Evolutionary conservation across 2,888 invertebrate species (phyloP), one percentile per base, ranked within the genome.

Genomic region (Polydrusus cervinus): DNA sequence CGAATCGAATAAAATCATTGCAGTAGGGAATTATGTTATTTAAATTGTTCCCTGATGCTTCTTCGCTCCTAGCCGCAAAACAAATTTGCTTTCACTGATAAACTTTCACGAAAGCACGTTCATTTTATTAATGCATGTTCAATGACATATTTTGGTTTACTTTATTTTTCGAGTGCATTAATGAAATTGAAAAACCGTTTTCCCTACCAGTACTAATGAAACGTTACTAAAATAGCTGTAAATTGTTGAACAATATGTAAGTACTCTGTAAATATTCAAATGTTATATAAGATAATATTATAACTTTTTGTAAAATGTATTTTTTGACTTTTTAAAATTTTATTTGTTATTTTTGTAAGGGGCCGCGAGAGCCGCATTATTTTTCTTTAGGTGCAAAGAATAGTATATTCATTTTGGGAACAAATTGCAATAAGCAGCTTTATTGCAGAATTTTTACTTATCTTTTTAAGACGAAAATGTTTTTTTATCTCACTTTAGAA

Each of bases 201-300:
- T 61, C 60, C 60, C 47, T 57, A 55, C 68, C 43, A 68, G n/a
- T 49, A 65, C 38, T 30, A 70, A 70, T 25, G 49, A 65, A 67
- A 57, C 60, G 38, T 64, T 71, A 60, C 66, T 75, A 62, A 53
- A 65, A 47, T 71, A 80, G 78, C 80, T 84, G 82, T 83, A 83
- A 80, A 83, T 82, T 83, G 78, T 79, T 82, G 81, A 78, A 81
- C 81, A 78, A 80, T 78, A 68, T 85, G 85, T 85, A 85, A 85
- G 83, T 85, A 84, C 79, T 81, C 79, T 85, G 85, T 86, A 85
- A 78, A 86, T 86, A 85, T 79, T 83, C 80, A 83, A 84, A 83
- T 83, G 83, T 84, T 85, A 81, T 83, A 84, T 83, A 78, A 78
- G 67, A 77, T 73, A 68, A 67, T 68, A 55, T 67, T 69, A 69